phyloP scores from a whole-genome alignment of 2,797 vertebrate genomes.

The Lacerta bilineata region DNA sequence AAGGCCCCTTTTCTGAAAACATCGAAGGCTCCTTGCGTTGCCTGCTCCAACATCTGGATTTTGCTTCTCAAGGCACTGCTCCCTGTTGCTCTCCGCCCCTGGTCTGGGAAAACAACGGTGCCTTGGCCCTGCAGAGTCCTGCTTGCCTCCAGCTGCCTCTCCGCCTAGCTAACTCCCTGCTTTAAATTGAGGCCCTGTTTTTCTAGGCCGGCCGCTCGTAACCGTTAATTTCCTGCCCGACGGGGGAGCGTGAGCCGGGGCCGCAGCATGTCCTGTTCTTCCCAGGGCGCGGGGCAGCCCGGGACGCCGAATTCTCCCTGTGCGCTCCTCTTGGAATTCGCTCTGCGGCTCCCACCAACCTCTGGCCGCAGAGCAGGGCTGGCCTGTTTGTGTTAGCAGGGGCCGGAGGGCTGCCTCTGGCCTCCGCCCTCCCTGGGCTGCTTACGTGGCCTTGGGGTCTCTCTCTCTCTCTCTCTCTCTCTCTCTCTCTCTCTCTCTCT shows the following conservation, averaged over 20 bases:
- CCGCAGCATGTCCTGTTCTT: conserved; percentile 1
- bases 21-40: background rate
- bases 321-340: background rate
- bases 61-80: too few relatives aligned
- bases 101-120: background rate
- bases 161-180: conserved; percentile 28
- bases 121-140: background rate
- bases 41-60: background rate
- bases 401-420: background rate
- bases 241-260: conserved; percentile 34
- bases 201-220: background rate
- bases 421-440: background rate
- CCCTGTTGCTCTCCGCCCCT: too few relatives aligned
- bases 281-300: conserved; percentile 3
- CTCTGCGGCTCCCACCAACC: conserved; percentile 4
- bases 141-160: background rate
- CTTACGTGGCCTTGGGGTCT: conserved; percentile 40
- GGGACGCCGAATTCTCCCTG: background rate
- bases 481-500: too few relatives aligned
- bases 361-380: background rate
- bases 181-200: conserved; percentile 39
- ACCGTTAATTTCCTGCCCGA: conserved; percentile 51
- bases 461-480: too few relatives aligned
- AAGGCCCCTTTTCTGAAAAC: background rate
- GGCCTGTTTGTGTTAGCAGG: conserved; percentile 36